phyloP scores from a whole-genome alignment of 2,113 vertebrate genomes.

The Ptychochromis oligacanthus region DNA sequence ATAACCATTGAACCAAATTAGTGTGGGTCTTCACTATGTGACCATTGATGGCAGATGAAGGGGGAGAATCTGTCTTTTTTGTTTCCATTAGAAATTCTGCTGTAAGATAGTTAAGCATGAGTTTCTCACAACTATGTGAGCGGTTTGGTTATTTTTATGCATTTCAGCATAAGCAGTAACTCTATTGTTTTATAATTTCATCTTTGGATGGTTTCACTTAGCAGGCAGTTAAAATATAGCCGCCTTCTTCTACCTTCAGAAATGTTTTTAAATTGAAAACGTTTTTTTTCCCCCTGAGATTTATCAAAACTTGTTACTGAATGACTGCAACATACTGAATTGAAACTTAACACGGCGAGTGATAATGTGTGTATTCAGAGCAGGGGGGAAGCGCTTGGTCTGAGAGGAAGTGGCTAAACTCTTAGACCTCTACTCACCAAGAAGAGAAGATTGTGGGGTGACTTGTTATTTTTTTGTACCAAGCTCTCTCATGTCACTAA shows the following conservation, averaged over 20 bases:
- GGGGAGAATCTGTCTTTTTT: not conserved
- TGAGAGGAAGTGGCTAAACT: slow-evolving; percentile 61
- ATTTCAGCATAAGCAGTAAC: not conserved
- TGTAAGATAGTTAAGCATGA: not conserved
- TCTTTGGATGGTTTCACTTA: not conserved
- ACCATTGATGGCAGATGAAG: not conserved
- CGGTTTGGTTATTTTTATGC: not conserved
- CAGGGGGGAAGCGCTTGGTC: slow-evolving; percentile 31
- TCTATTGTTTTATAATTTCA: not conserved
- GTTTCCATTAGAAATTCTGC: not conserved
- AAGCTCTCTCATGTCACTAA: slow-evolving; percentile 16
- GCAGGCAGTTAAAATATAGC: not conserved
- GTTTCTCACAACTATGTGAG: not conserved
- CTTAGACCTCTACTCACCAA: slow-evolving; percentile 25
- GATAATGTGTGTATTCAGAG: slow-evolving; percentile 14
- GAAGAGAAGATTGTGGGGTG: slow-evolving; percentile 9
- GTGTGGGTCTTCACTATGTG: not conserved
- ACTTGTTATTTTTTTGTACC: not conserved
- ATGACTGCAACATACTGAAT: not conserved
- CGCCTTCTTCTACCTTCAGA: not conserved
- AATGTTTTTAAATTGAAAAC: not conserved
- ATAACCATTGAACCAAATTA: not conserved
- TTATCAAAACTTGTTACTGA: not conserved
- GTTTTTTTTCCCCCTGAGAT: not conserved
- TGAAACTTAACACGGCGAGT: slow-evolving; percentile 3